phyloP scores from a whole-genome alignment of 2,113 vertebrate species.

The Tachysurus fulvidraco region DNA sequence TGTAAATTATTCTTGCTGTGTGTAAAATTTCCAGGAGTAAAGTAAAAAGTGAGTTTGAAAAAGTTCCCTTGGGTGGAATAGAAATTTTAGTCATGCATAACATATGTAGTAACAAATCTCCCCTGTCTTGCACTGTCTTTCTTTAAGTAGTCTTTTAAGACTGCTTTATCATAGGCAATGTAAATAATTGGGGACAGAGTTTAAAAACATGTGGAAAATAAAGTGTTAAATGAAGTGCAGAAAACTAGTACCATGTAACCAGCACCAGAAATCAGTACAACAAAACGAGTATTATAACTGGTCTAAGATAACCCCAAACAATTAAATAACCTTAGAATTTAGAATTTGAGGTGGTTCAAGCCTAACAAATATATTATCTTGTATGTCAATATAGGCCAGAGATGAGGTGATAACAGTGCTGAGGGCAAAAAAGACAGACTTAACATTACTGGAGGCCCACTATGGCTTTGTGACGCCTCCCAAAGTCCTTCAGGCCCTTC shows the following conservation, averaged over 20 bases:
- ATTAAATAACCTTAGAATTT: neutral
- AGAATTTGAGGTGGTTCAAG: neutral
- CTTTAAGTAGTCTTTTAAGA: neutral
- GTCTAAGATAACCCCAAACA: neutral
- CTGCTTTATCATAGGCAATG: neutral
- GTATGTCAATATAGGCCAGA: slow-evolving; percentile 80
- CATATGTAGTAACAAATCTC: neutral
- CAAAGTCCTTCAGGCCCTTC: slow-evolving; percentile 90
- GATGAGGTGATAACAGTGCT: slow-evolving; percentile 96
- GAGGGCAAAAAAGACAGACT: slow-evolving; percentile 92
- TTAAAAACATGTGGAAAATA: neutral
- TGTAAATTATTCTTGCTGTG: too few species aligned
- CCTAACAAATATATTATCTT: neutral
- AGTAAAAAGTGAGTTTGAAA: neutral
- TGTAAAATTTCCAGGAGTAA: too few species aligned
- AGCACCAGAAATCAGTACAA: too few species aligned
- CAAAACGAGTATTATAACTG: neutral
- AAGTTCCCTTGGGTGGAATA: neutral
- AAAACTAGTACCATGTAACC: neutral
- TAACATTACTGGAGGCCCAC: slow-evolving; percentile 90
- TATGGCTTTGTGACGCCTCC: slow-evolving; percentile 93
- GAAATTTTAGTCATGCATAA: neutral
- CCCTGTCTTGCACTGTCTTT: neutral
- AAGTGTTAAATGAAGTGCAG: neutral
- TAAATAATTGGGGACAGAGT: neutral